Evolutionary conservation across 2,113 vertebrate genomes (phyloP).

Genomic region (Microcebus murinus): DNA sequence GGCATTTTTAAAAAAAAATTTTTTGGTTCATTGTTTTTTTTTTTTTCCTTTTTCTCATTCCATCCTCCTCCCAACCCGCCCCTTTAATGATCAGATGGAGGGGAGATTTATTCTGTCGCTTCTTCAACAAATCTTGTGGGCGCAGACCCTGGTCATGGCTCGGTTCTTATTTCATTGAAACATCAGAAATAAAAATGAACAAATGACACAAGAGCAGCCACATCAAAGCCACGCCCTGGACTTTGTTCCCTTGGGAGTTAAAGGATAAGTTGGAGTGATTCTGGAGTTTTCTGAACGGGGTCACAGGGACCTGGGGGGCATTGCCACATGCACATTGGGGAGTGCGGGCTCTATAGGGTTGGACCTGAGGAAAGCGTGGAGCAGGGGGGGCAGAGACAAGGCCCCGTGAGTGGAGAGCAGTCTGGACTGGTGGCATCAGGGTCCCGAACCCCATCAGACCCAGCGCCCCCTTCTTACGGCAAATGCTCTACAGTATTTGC

Average conservation of each 20-base stretch:
- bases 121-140: neutral
- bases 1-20: neutral
- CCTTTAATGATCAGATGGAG: neutral
- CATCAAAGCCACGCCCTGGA: neutral
- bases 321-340: neutral
- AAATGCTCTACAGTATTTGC: too few species aligned
- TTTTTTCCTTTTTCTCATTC: neutral
- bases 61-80: neutral
- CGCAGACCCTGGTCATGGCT: neutral
- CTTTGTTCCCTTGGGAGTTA: neutral
- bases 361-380: neutral
- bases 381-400: neutral
- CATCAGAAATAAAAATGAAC: neutral
- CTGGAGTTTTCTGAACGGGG: neutral
- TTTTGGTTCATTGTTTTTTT: neutral
- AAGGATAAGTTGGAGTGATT: neutral
- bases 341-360: neutral
- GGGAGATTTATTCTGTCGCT: neutral
- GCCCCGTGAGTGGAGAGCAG: neutral
- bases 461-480: too few species aligned
- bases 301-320: neutral
- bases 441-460: too few species aligned
- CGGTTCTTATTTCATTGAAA: neutral
- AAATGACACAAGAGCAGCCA: neutral
- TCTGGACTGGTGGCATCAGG: too few species aligned